Evolutionary conservation across 2,888 invertebrate genomes (phyloP), one percentile per base, ranked within the genome.

Genomic region (Dryomyza anilis): DNA sequence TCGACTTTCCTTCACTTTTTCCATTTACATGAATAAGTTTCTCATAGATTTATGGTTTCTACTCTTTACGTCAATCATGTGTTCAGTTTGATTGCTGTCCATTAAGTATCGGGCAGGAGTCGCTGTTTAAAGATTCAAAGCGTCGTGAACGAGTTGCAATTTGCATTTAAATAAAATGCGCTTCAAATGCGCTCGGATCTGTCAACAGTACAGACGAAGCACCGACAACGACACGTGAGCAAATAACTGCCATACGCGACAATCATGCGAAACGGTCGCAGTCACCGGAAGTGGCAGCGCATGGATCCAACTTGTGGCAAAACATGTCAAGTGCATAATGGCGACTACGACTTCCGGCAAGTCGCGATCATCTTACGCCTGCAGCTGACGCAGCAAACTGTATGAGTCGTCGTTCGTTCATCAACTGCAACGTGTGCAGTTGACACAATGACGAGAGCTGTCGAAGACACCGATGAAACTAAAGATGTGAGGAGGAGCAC

Each of bases 141-240:
- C 57, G 43, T n/a, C 14, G n/a, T n/a, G n/a, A n/a, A n/a, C n/a
- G 57, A 16, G 27, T 57, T 57, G 39, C 12, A 39, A 43, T 43
- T 57, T 43, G 16, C 36, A 27, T 27, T 57, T 39, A 57, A 57
- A 57, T 57, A 25, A 21, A 57, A 57, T 57, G 21, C 27, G 27
- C 29, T 27, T 8, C 12, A 39, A 23, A 25, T 23, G 1, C 8
- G 8, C 43, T 23, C n/a, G 36, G 21, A 2, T 25, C 16, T 66
- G 39, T 52, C 14, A 43, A 10, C 27, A 8, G 16, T 30, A 36
- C n/a, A 45, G 60, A 21, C 30, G 33, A 16, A 30, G 16, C 43
- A 14, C 63, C 63, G 63, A 63, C 30, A 61, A 50, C 60, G 52
- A 68, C 67, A 64, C 25, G 14, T 12, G 8, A 39, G 39, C 39